Conservation (phyloP, 2,113 vertebrate genomes). For the Erythrocercus mccallii region DNA sequence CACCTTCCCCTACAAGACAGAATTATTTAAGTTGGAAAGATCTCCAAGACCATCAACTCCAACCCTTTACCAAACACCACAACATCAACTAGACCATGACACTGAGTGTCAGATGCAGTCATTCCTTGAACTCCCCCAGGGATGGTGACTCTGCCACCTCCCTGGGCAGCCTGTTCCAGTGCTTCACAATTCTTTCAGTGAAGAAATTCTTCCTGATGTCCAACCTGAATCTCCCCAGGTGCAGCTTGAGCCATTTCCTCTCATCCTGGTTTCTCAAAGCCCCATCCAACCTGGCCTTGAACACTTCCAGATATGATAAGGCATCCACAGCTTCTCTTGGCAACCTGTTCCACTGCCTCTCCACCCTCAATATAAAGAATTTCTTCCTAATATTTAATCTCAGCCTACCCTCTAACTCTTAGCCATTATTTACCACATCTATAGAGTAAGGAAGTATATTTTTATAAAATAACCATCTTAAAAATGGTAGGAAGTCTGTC, state of each 20-base stretch:
- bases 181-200: not conserved
- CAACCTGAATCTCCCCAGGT: not conserved
- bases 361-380: not conserved
- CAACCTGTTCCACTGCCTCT: not conserved
- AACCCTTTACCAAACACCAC: not conserved
- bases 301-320: not conserved
- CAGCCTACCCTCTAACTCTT: not conserved
- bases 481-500: not conserved
- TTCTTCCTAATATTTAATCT: not conserved
- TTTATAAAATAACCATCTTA: not conserved
- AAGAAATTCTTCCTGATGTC: not conserved
- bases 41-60: not conserved
- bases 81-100: fast-evolving
- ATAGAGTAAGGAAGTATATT: not conserved
- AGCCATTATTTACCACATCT: not conserved
- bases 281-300: not conserved
- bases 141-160: not conserved
- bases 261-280: not conserved
- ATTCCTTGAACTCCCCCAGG: not conserved
- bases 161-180: not conserved
- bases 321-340: not conserved
- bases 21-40: not conserved
- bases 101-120: not conserved
- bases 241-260: not conserved
- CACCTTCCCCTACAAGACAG: not conserved